These are phyloP conservation scores for Archivesica marissinica DNA, from an alignment of 1,140 invertebrate genomes.

Conservation along the genomic window DNA sequence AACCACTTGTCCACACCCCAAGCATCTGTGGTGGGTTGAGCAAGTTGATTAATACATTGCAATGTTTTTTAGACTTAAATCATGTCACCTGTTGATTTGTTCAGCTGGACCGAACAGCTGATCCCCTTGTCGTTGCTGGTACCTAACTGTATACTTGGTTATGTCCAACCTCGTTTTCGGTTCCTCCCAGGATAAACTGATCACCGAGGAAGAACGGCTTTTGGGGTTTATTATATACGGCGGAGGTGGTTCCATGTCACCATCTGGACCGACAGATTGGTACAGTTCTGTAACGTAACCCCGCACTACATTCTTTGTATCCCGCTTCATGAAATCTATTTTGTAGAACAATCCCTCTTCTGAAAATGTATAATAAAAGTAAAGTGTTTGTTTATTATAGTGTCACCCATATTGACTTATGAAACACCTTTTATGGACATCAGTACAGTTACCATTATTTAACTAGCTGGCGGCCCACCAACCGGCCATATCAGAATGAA, in stretches of 20 bases:
- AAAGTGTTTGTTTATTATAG: no score
- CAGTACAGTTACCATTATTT: no score
- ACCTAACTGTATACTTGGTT: constrained; percentile 18
- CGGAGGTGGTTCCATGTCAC: constrained; percentile 28
- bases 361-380: no score
- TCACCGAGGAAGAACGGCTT: background rate
- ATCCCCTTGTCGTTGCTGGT: background rate
- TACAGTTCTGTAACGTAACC: constrained; percentile 31
- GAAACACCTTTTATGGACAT: no score
- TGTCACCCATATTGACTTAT: no score
- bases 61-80: no score
- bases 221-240: constrained; percentile 3
- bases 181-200: constrained; percentile 28
- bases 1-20: no score
- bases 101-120: background rate
- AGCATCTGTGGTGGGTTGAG: no score
- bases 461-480: no score
- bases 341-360: constrained; percentile 37
- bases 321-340: constrained; percentile 39
- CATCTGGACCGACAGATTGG: constrained; percentile 11
- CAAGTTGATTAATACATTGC: no score
- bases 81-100: background rate
- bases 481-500: no score
- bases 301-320: background rate
- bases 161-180: constrained; percentile 38